Evolutionary conservation across 2,888 invertebrate genomes (phyloP), one percentile per base, ranked within the genome.

Genomic region (Drosophila basisetae): DNA sequence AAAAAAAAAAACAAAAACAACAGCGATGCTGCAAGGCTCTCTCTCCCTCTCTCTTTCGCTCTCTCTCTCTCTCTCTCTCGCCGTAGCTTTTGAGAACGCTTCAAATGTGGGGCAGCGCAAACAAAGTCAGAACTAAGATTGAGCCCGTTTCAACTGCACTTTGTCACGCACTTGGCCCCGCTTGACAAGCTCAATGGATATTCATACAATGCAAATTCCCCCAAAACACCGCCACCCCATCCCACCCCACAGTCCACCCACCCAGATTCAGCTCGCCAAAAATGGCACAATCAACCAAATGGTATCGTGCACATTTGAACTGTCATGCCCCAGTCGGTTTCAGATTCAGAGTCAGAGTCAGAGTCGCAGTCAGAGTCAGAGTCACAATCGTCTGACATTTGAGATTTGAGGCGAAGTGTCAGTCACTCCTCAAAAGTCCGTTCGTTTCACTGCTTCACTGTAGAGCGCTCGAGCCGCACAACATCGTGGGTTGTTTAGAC

Each of bases 371-470:
- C 58, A 66, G 31, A 62, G 41, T 56, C 50, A 49, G 55, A 62
- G 54, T 47, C 68, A 66, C 84, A 82, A 71, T 68, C 76, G 73
- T 72, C 89, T 84, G 84, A 89, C 89, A 84, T 88, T 90, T 81
- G 71, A 83, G 73, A 73, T 82, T 91, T 91, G 88, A 87, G 88
- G 74, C 85, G 75, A 87, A 87, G 91, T 91, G 87, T 87, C 91
- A 87, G 86, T 87, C 83, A 87, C 69, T 60, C 76, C 80, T 84
- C 69, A 75, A 68, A 56, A 50, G 68, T 52, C 52, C 49, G 78
- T 61, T 76, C 76, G 71, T 68, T 68, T 78, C 66, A 58, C 74
- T 61, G 78, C 84, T 78, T 74, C 65, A 71, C 65, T 78, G 76
- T 79, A 76, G 71, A 83, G 84, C 78, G 83, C 83, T 89, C 66